Conservation (phyloP, 2,797 vertebrate species). For the Crenichthys baileyi region DNA sequence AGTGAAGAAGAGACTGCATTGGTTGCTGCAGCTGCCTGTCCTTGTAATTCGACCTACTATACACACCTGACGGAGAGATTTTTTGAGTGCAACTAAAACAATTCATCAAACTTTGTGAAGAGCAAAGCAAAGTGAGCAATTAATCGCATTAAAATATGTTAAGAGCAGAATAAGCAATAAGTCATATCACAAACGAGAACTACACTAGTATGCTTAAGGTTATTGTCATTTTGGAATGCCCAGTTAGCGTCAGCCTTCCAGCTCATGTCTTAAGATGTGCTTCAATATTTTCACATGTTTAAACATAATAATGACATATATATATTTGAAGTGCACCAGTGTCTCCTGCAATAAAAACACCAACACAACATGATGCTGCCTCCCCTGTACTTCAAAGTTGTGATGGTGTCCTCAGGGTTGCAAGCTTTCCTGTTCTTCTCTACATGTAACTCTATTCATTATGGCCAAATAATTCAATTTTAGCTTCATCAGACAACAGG, state of each 20-base stretch:
- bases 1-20: background rate
- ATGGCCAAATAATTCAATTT: no score
- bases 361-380: background rate
- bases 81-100: background rate
- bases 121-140: background rate
- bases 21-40: background rate
- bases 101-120: background rate
- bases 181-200: background rate
- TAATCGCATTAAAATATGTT: background rate
- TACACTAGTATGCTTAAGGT: background rate
- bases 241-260: background rate
- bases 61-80: background rate
- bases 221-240: background rate
- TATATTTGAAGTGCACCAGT: background rate
- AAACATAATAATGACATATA: background rate
- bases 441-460: no score
- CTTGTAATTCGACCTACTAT: background rate
- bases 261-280: background rate
- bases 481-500: no score
- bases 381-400: no score
- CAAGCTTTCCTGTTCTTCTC: no score
- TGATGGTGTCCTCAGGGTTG: no score
- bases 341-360: background rate
- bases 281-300: background rate
- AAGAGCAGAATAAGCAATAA: background rate